These are phyloP conservation scores for Eupithecia subumbrata DNA, from an alignment of 2,888 invertebrate species.

Conservation along the genomic window DNA sequence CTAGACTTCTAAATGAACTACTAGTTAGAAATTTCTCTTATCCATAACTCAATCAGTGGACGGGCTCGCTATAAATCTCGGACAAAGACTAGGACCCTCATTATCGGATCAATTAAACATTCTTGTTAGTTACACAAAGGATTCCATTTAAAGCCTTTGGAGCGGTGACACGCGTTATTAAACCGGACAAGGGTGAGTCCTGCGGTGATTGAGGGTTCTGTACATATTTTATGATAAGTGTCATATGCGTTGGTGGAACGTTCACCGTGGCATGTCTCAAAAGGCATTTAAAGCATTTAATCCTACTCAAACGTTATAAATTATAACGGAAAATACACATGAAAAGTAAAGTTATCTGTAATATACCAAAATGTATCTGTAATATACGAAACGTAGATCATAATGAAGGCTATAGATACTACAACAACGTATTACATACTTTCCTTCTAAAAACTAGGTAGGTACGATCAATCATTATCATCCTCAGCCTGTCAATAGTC, in stretches of 20 bases:
- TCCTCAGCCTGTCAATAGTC: neutral
- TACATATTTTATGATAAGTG: neutral
- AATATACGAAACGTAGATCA: neutral
- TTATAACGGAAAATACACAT: neutral
- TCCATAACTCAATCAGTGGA: slow-evolving; percentile 8
- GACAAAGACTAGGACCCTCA: slow-evolving; percentile 15
- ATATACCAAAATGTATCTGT: too few species aligned
- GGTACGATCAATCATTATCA: neutral
- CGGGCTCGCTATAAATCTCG: slow-evolving; percentile 10
- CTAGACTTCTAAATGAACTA: neutral
- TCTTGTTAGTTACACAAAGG: slow-evolving; percentile 29
- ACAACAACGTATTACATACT: neutral
- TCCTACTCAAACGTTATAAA: neutral
- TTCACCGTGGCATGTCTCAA: neutral
- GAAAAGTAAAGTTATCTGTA: neutral
- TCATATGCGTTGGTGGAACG: neutral
- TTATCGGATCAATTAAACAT: slow-evolving; percentile 32
- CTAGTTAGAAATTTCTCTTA: neutral
- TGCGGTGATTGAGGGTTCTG: neutral
- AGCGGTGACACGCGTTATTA: slow-evolving; percentile 11
- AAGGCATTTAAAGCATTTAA: neutral
- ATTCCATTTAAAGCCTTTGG: slow-evolving; percentile 8
- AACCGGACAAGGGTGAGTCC: slow-evolving; percentile 9
- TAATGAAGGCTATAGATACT: neutral
- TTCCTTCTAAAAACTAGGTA: neutral